These are phyloP conservation scores for Thaumetopoea pityocampa DNA, from an alignment of 1,140 invertebrate species.

Conservation along the genomic window DNA sequence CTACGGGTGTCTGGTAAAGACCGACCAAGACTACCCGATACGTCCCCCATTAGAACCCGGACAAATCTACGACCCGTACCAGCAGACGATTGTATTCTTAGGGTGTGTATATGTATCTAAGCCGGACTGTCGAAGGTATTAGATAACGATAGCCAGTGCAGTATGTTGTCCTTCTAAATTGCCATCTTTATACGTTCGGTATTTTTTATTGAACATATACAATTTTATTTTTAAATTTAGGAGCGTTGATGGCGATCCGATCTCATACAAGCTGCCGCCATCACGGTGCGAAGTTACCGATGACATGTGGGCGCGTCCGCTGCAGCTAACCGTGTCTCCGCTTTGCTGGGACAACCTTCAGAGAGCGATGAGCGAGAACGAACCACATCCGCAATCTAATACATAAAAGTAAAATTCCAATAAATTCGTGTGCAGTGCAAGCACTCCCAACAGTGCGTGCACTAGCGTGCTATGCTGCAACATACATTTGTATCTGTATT, in stretches of 20 bases:
- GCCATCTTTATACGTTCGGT: no score
- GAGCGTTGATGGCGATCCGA: constrained; percentile 52
- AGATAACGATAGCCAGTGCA: no score
- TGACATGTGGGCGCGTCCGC: constrained; percentile 52
- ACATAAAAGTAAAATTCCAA: no score
- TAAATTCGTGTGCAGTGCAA: no score
- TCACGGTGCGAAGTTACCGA: constrained; percentile 46
- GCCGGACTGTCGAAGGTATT: no score
- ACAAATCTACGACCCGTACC: constrained; percentile 62
- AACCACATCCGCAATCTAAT: no score
- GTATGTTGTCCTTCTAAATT: no score
- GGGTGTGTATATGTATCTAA: constrained; percentile 49
- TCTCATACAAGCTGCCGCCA: constrained; percentile 57
- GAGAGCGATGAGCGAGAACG: constrained; percentile 2
- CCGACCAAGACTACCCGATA: constrained; percentile 43
- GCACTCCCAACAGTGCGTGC: no score
- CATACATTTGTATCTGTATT: no score
- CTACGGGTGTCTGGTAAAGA: constrained; percentile 50
- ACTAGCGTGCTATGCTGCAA: no score
- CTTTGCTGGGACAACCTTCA: constrained; percentile 27
- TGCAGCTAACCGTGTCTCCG: constrained; percentile 34
- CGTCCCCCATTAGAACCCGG: constrained; percentile 43
- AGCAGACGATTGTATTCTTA: constrained; percentile 62
- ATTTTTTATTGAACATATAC: background rate
- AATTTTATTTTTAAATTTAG: constrained; percentile 26